Evolutionary conservation across 2,113 vertebrate species (phyloP), one percentile per base, ranked within the genome.

Genomic region (Labeo rohita): DNA sequence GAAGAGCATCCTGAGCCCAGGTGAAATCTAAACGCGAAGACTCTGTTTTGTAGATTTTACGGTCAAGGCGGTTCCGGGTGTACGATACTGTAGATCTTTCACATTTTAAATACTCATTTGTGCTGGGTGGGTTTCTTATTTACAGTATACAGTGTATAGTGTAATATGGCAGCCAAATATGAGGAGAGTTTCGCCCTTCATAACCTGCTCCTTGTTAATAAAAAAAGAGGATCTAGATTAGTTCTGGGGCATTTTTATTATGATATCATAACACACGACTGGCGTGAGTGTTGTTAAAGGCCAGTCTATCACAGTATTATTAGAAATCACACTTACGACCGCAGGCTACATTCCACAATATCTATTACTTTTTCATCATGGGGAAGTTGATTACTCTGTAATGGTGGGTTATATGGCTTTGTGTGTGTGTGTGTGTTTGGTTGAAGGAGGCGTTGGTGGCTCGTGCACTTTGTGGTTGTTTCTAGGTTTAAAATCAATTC

Each of bases 161-260:
- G 13, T 54, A 54, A 77, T 36, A 77, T 3, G 1, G 16, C 18
- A 56, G 8, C 56, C 34, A 61, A 80, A 80, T 28, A 65, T 65
- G 21, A 80, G n/a, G 21, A 65, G 36, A 66, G n/a, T 66, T 81
- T 81, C 61, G 2, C 21, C 43, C 79, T n/a, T 81, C 79, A 66
- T 81, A 81, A 66, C n/a, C 21, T 34, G 15, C 56, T 81, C 45
- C 39, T 66, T 49, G 61, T 81, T 54, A 73, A 54, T 54, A 23
- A 75, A 28, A 23, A 70, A 54, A 78, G 13, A 56, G 34, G 16
- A 7, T 47, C 78, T 65, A 47, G 61, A 81, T 66, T 66, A 49
- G 61, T 50, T 81, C n/a, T 66, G 61, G 56, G 43, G 43, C n/a
- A 81, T 65, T 81, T 81, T 81, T 81, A 65, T 81, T 65, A 66